These are phyloP conservation scores for Taenaris catops DNA, from an alignment of 2,888 invertebrate species.

Conservation along the genomic window DNA sequence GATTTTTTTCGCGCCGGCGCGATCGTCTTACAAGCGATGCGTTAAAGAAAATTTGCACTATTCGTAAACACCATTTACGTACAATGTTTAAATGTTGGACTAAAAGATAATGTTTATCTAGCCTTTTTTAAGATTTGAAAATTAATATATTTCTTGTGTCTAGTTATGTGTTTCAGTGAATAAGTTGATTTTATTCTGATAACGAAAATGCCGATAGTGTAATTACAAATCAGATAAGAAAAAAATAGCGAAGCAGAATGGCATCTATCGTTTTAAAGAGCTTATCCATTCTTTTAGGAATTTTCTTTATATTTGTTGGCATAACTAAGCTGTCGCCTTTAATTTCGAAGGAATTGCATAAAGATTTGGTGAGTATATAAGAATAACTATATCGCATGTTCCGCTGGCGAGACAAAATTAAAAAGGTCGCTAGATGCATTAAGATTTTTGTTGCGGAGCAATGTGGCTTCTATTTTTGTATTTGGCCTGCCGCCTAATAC, in stretches of 20 bases:
- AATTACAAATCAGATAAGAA: neutral
- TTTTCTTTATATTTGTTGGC: slow-evolving; percentile 97
- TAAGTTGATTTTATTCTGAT: neutral
- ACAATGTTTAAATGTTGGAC: slow-evolving; percentile 10
- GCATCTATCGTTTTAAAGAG: slow-evolving; percentile 91
- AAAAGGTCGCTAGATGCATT: slow-evolving; percentile 61
- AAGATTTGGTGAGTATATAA: slow-evolving; percentile 90
- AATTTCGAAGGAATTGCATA: slow-evolving; percentile 96
- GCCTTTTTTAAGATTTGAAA: neutral
- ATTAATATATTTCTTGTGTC: too few relatives aligned
- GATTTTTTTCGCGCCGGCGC: slow-evolving; percentile 78
- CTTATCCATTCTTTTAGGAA: slow-evolving; percentile 93
- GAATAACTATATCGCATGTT: slow-evolving; percentile 8
- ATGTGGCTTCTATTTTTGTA: slow-evolving; percentile 72
- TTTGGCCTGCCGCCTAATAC: slow-evolving; percentile 77
- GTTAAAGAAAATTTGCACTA: slow-evolving; percentile 12
- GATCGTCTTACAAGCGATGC: slow-evolving; percentile 42
- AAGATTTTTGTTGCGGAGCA: slow-evolving; percentile 64
- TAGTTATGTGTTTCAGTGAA: slow-evolving; percentile 6
- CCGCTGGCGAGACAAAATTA: slow-evolving; percentile 14
- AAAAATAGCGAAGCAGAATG: slow-evolving; percentile 40
- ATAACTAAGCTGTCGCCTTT: slow-evolving; percentile 94
- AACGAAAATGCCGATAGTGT: slow-evolving; percentile 4
- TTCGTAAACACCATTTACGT: slow-evolving; percentile 4
- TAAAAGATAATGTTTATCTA: slow-evolving; percentile 1